Evolutionary conservation across 2,797 vertebrate genomes (phyloP).

Genomic region (Anomalospiza imberbis): DNA sequence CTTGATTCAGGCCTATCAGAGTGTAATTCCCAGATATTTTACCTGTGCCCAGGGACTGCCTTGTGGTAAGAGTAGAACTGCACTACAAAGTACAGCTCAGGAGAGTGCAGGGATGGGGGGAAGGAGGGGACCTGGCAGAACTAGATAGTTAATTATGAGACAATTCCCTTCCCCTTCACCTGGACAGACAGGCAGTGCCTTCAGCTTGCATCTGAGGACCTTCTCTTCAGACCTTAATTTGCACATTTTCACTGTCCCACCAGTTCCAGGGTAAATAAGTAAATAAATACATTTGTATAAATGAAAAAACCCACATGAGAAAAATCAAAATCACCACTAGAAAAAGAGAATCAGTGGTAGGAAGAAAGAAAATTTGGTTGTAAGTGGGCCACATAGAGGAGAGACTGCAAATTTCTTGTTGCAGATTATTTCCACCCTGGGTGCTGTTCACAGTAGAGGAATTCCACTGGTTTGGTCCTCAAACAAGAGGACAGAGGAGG

Average conservation of each 20-base stretch:
- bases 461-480: background rate
- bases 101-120: background rate
- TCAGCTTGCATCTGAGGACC: background rate
- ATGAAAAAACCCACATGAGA: background rate
- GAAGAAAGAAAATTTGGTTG: background rate
- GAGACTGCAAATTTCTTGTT: background rate
- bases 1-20: background rate
- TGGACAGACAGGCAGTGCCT: background rate
- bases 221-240: background rate
- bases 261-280: background rate
- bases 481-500: background rate
- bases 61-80: fast-evolving
- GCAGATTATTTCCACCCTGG: background rate
- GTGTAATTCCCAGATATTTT: background rate
- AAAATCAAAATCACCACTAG: background rate
- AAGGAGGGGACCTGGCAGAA: background rate
- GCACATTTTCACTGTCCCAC: background rate
- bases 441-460: background rate
- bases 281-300: background rate
- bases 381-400: background rate
- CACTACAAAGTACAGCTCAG: background rate
- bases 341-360: background rate
- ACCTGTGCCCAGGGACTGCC: background rate
- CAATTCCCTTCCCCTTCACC: background rate
- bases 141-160: background rate